Percentiles rank a stretch among this genome's conserved stretches.
These are phyloP conservation scores for Sericinus montela DNA, from an alignment of 2,888 invertebrate species.

Conservation along the genomic window DNA sequence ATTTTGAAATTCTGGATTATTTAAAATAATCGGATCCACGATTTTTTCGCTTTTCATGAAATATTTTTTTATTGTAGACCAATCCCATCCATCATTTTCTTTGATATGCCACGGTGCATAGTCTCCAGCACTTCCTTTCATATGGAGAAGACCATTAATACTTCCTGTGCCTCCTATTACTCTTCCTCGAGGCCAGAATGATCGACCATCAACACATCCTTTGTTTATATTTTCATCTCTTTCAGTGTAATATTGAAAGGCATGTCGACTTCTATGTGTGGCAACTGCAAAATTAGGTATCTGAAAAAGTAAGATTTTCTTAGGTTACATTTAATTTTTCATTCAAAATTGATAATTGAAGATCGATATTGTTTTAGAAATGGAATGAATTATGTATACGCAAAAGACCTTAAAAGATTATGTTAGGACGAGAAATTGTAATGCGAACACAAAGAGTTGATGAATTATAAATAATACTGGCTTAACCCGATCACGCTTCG, in stretches of 20 bases:
- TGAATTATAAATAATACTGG: too few relatives aligned
- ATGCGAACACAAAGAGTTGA: too few relatives aligned
- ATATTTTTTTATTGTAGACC: conserved; percentile 53
- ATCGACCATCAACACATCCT: conserved; percentile 41
- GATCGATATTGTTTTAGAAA: too few relatives aligned
- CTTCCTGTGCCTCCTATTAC: conserved; percentile 65
- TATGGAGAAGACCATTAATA: conserved; percentile 62
- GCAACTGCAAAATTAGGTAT: conserved; percentile 57
- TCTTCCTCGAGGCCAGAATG: conserved; percentile 66
- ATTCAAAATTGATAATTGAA: too few relatives aligned
- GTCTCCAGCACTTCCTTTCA: conserved; percentile 59
- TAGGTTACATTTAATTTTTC: too few relatives aligned
- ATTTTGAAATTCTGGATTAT: conserved; percentile 47
- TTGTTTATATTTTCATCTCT: conserved; percentile 45
- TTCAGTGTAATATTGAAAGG: conserved; percentile 62
- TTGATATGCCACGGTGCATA: conserved; percentile 56
- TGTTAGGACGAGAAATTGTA: too few relatives aligned
- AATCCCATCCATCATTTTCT: conserved; percentile 62
- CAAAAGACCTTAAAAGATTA: too few relatives aligned
- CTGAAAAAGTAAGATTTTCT: conserved; percentile 39
- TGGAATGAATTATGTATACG: too few relatives aligned
- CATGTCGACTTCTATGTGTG: conserved; percentile 44
- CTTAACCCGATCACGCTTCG: too few relatives aligned
- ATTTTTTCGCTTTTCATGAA: conserved; percentile 67
- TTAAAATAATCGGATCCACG: conserved; percentile 56